Evolutionary conservation across 2,113 vertebrate species (phyloP).

Genomic region (Piprites chloris): DNA sequence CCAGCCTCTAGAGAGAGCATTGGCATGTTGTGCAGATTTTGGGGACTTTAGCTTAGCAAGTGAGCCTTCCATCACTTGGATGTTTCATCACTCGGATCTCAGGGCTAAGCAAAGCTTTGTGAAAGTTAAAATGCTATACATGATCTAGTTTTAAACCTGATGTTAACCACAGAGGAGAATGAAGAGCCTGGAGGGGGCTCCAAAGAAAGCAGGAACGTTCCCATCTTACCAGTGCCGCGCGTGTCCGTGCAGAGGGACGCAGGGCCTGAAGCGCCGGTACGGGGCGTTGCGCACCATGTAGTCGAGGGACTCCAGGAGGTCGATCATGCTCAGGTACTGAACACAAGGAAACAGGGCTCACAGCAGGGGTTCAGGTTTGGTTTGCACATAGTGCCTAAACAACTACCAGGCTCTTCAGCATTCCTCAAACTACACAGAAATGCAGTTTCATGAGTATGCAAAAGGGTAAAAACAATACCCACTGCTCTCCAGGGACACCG

Average conservation of each 20-base stretch:
- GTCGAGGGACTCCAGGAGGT: conserved; percentile 90
- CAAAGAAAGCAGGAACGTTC: not conserved
- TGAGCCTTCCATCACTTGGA: not conserved
- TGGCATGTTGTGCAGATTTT: not conserved
- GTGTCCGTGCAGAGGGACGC: conserved; percentile 73
- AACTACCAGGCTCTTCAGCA: not conserved
- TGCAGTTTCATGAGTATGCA: not conserved
- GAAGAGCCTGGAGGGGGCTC: not conserved
- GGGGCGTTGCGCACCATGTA: conserved; percentile 91
- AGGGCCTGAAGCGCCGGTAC: conserved; percentile 89
- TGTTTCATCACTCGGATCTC: not conserved
- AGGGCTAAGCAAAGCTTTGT: not conserved
- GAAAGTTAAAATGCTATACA: not conserved
- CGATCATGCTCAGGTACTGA: conserved; percentile 92
- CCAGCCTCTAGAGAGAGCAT: not conserved
- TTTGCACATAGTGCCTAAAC: not conserved
- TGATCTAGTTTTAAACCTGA: not conserved
- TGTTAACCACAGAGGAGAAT: not conserved
- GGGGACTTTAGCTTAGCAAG: not conserved
- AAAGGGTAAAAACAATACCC: not conserved
- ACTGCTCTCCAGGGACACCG: not conserved
- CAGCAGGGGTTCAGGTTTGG: not conserved
- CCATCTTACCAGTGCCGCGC: conserved; percentile 81
- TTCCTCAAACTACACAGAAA: not conserved
- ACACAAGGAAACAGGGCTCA: conserved; percentile 22